Base-by-base conservation (phyloP, 2,797 vertebrate species). In the Myiothlypis chrysogaster region DNA sequence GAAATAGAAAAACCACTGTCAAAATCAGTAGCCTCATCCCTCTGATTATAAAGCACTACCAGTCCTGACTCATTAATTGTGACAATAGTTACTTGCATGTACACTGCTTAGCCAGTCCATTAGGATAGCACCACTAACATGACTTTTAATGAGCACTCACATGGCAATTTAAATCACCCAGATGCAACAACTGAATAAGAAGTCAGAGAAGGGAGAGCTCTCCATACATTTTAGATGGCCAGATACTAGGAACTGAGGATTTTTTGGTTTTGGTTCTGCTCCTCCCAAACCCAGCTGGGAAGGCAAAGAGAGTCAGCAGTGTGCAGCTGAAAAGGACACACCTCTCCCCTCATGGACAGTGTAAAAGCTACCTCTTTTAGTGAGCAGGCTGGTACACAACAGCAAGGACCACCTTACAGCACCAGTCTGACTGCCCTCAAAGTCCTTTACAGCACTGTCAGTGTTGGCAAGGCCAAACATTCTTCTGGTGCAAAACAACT, bases 291-390 rank as follows among this genome's bases (percentile, higher is more conserved):
- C 14, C 24, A 59, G 0, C 17, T 49, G 24, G 15, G 37, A 87
- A 78, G 34, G 25, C 41, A 35, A 90, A 70, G 24, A 8, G 25
- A 6, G 49, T 68, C 25, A 56, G 35, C 4, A 9, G 19, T 14
- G 47, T 41, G 27, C 37, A 89, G 75, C 64, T 69, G 32, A 53
- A 89, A 7, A 8, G 34, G 63, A 61, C 19, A 32, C 15, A 60
- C 1, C 20, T 56, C 41, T 75, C 57, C 37, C 32, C 23, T 52
- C 0, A 19, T 37, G 14, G 25, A 35, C 34, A 59, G 17, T 0
- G 0, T 35, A 12, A 65, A 76, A 68, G 17, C 32, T 39, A 9
- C 8, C 28, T 41, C 28, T 55, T n/a, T 14, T 14, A 64, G 32
- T 32, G 28, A 85, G 21, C 34, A 87, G 76, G 15, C 27, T 76